Base-by-base conservation (phyloP, 2,797 vertebrate species). In the Lutjanus campechanus region DNA sequence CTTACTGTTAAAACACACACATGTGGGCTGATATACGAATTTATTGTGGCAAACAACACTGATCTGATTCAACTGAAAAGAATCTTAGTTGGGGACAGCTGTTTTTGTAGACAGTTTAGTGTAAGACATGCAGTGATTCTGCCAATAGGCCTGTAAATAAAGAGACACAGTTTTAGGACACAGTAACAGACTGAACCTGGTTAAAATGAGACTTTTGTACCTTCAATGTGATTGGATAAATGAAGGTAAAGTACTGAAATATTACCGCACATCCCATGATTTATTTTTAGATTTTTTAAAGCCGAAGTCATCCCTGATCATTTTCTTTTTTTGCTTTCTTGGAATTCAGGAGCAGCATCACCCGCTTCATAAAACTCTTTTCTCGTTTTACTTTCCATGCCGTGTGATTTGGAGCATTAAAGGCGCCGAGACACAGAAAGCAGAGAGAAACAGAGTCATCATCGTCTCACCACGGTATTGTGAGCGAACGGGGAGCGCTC, bases 331-430 rank as follows among this genome's bases (percentile, higher is more conserved):
- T 60, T 36, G 41, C 53, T 47, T 58, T 67, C 43, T 55, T 43
- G 11, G 65, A 56, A 49, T 71, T n/a, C 50, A 2, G 50, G 73
- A 19, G 68, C 64, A 47, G 5, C 77, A 19, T n/a, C 63, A 3
- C 36, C 49, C 7, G 8, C 61, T 47, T n/a, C 60, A 71, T 46
- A 40, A 25, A 73, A 58, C 67, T 62, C 47, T 36, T 49, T 25
- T 46, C 51, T 49, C n/a, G 8, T 69, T 69, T 69, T 43, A 44
- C 70, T 43, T 43, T 41, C 19, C 63, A 44, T 29, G 46, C 63
- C 56, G 69, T 50, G 73, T 77, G 65, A 69, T 80, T 71, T 62
- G 62, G 29, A 60, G 66, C 62, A 43, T 77, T 74, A 77, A 72
- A 74, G 53, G 19, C 12, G 0, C 0, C 8, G 7, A 36, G 64